A percentile compares a stretch with the other conserved stretches of the same genome.
These are phyloP conservation scores for Tinamus guttatus DNA, from an alignment of 2,113 vertebrate genomes.

Conservation along the genomic window DNA sequence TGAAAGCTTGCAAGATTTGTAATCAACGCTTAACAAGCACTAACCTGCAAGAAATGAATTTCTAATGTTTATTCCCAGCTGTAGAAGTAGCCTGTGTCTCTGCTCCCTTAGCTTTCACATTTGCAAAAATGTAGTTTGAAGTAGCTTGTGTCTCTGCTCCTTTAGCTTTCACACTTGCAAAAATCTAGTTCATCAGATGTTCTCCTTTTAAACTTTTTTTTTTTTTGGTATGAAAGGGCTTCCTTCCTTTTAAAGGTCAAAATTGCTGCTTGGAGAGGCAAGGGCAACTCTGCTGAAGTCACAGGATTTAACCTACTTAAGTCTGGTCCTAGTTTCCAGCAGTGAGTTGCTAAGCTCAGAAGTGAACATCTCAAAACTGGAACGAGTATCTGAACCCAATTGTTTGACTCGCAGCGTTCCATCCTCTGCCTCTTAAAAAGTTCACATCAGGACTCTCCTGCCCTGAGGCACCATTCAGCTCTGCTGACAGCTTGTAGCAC, in stretches of 20 bases:
- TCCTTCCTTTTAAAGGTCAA: background rate
- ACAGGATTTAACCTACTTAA: background rate
- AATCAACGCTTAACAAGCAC: background rate
- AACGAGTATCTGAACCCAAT: fast-evolving
- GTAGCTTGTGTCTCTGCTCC: background rate
- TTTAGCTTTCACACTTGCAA: background rate
- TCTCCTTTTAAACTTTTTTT: background rate
- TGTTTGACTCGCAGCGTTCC: fast-evolving
- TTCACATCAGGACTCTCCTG: fast-evolving
- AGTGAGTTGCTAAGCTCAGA: background rate
- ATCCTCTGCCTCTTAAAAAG: background rate
- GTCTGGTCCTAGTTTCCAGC: background rate
- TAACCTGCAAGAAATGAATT: background rate
- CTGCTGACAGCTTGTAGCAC: background rate
- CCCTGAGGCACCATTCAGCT: background rate
- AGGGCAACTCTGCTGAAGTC: background rate
- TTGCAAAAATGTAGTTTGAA: background rate
- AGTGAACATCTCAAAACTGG: background rate
- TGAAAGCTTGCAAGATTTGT: background rate
- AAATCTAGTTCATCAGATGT: background rate
- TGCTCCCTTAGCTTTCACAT: background rate
- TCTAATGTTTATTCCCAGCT: background rate
- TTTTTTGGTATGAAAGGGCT: background rate
- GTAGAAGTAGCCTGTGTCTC: background rate
- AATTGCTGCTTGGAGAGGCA: background rate